phyloP scores from a whole-genome alignment of 2,888 invertebrate species.

The Megastigmus dorsalis region DNA sequence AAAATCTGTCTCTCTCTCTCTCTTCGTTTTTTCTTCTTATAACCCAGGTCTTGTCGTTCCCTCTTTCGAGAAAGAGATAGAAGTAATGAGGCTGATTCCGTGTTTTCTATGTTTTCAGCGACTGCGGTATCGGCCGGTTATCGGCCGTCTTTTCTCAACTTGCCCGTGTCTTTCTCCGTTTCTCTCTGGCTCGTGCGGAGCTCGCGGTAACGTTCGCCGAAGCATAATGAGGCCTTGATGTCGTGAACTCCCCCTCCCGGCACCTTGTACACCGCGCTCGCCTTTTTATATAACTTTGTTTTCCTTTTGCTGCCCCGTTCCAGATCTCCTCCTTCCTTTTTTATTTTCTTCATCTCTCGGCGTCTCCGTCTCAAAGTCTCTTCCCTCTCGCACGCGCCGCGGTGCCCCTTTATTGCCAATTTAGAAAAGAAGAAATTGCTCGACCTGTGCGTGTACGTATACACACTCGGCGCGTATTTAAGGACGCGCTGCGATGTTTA shows the following conservation, averaged over 20 bases:
- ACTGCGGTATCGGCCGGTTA: conserved; percentile 67
- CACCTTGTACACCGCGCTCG: conserved; percentile 61
- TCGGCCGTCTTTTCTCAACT: conserved; percentile 61
- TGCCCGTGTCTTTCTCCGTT: conserved; percentile 32
- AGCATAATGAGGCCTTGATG: conserved; percentile 70
- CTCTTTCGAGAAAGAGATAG: conserved; percentile 61
- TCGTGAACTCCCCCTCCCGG: conserved; percentile 62
- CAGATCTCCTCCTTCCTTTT: background rate
- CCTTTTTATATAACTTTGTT: conserved; percentile 21
- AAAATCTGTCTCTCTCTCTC: background rate
- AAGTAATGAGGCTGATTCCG: conserved; percentile 72
- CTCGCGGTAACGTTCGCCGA: conserved; percentile 53
- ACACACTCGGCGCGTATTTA: no score
- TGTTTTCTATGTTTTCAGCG: conserved; percentile 71
- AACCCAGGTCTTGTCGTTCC: conserved; percentile 1
- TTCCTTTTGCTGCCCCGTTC: background rate
- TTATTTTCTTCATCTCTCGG: conserved; percentile 42
- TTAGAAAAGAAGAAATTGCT: no score
- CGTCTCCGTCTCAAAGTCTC: no score
- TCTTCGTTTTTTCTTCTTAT: conserved; percentile 1
- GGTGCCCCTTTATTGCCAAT: conserved; percentile 48
- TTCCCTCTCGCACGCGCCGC: background rate
- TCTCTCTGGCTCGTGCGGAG: conserved; percentile 51
- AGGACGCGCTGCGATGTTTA: background rate
- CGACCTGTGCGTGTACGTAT: no score